Base-by-base conservation (phyloP, 1,140 invertebrate genomes). In the Brachystomella parvula region DNA sequence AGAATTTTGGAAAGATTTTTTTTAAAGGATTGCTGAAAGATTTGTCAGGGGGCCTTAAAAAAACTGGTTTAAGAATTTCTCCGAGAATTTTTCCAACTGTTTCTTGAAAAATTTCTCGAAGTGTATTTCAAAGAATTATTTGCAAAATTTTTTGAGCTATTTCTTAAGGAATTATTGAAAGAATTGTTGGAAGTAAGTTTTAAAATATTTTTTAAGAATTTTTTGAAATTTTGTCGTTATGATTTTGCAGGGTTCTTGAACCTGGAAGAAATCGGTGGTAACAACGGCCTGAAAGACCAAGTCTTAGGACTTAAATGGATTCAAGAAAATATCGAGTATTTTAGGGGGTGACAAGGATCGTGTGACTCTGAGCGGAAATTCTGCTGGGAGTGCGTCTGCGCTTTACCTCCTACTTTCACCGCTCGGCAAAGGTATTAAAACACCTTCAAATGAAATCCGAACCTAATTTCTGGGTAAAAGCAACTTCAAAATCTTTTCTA, bases 221-320 rank as follows among this genome's bases (percentile, higher is more conserved):
- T 17, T 44, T 9, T 12, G n/a, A n/a, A 12, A 53, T 53, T 53
- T 15, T 15, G 12, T 6, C 72, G 70, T 32, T 33, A 62, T 3
- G 1, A 21, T 59, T 26, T 58, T 19, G 44, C 57, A 74, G 75
- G 76, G 6, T 77, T 74, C 53, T 63, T 76, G 39, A 68, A 68
- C 44, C 71, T 69, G 17, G 66, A 66, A 1, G 31, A 56, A 49
- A 63, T 67, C 9, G 32, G 74, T 17, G 78, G 78, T 28, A 79
- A 79, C 63, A 74, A 73, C 64, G 78, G 77, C 3, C 63, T 81
- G 49, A 69, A 72, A 62, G 81, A 82, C 70, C 77, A 79, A 68
- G 68, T 78, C 26, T 61, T 67, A 21, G 79, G 78, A 2, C 67
- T 82, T 12, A 64, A 75, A 47, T 82, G 81, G 81, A 75, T 82